Evolutionary conservation across 2,797 vertebrate genomes (phyloP), one percentile per base, ranked within the genome.

Genomic region (Aratinga solstitialis): DNA sequence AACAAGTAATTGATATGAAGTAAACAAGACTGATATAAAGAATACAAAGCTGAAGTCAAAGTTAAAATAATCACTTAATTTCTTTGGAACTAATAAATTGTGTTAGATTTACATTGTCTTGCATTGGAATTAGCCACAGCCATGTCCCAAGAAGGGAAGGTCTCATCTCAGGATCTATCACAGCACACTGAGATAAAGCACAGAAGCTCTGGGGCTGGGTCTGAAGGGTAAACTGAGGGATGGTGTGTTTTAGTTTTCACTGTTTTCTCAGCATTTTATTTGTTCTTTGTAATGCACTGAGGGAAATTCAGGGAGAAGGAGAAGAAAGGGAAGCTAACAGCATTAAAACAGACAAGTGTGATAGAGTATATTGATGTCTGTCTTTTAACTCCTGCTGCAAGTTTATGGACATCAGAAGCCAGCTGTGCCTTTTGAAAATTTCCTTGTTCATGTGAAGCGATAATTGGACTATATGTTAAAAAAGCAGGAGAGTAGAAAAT

Each of bases 351-450:
- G 40, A 77, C 45, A 84, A 90, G 71, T 73, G 89, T 88, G 69
- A 59, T 7, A 51, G 14, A 86, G 14, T 19, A 18, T 81, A 56
- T 75, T 93, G 51, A 93, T 94, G 51, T 73, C 22, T 78, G 23
- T 5, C 42, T 90, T 90, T 89, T 94, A 93, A 73, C 29, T 90
- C 43, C 29, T 9, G 26, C 29, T 65, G 43, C 47, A 83, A 87
- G 67, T 87, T 69, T 84, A 51, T 63, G 43, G 81, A 75, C 72
- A 83, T 92, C 38, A 92, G 68, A 93, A 85, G 42, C 40, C 67
- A 90, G 23, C 34, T 78, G 27, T 86, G 67, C 16, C 63, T 90
- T 95, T 96, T 90, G 67, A 94, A 95, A 96, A 78, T 59, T 56
- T 73, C 20, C 30, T 66, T 84, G 30, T 84, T 90, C 26, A 27